These are phyloP conservation scores for Busseola fusca DNA, from an alignment of 2,888 invertebrate species.

Conservation along the genomic window DNA sequence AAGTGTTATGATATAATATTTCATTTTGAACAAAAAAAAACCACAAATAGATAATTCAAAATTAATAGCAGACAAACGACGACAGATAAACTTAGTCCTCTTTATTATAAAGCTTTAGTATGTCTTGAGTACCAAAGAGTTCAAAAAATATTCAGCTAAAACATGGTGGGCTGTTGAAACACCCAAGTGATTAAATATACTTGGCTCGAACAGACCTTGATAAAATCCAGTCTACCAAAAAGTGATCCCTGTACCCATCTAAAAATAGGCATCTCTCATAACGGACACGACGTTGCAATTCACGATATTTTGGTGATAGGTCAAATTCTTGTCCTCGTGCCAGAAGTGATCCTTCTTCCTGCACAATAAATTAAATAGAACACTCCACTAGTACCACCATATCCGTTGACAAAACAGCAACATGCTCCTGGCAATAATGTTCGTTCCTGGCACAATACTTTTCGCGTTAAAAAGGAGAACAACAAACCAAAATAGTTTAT, in stretches of 20 bases:
- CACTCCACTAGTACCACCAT: constrained; percentile 10
- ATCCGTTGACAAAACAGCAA: constrained; percentile 14
- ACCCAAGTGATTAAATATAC: neutral
- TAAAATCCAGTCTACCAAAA: neutral
- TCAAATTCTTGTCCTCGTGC: constrained; percentile 24
- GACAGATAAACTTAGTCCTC: neutral
- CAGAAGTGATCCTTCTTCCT: constrained; percentile 29
- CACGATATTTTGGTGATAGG: constrained; percentile 23
- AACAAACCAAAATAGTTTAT: constrained; percentile 35
- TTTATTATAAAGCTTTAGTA: neutral
- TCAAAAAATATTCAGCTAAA: neutral
- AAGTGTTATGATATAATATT: neutral
- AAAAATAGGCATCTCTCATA: constrained; percentile 16
- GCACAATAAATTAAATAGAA: constrained; percentile 43
- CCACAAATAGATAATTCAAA: neutral
- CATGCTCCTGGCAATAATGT: constrained; percentile 27
- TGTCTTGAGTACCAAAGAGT: neutral
- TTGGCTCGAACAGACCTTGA: neutral
- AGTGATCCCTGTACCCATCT: neutral
- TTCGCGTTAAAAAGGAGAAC: constrained; percentile 26
- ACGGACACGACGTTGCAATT: constrained; percentile 26
- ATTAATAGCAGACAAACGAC: neutral
- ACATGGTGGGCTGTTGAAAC: too few relatives aligned
- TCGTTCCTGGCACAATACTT: constrained; percentile 25
- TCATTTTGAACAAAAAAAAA: neutral